Base-by-base conservation (phyloP, 2,113 vertebrate species). In the Microcebus jonahi region DNA sequence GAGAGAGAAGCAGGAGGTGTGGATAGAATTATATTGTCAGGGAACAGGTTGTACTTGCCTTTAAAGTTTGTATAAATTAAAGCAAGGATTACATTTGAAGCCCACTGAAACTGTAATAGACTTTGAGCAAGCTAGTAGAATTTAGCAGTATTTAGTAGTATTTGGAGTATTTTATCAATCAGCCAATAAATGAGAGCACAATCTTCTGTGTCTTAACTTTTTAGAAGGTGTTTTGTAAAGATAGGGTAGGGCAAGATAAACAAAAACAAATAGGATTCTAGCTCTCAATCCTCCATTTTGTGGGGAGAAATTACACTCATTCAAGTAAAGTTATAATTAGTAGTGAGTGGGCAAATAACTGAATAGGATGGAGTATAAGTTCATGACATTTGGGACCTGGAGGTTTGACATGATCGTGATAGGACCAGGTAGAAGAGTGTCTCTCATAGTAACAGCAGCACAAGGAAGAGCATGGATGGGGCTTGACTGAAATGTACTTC, bases 31-130 rank as follows among this genome's bases (percentile, higher is more conserved):
- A 53, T 59, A 71, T 13, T 93, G 36, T 53, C 20, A 31, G 71
- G n/a, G 31, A n/a, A 23, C 5, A 84, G 39, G 2, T 55, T 92
- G 92, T 53, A 61, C n/a, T 86, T 90, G 48, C 8, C 55, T 29
- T 27, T 80, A 81, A 23, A 55, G 17, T 95, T 82, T 81, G 42
- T 80, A 27, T 84, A 90, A 90, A 80, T 92, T 73, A 85, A 85
- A 96, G 75, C 68, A 61, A 77, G 50, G n/a, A 87, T 93, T 91
- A 59, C 75, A 83, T 42, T 68, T 82, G 42, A 83, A 81, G 48
- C 29, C n/a, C 1, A 6, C 9, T 79, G 73, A 93, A 90, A 67
- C 20, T 34, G 12, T 31, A 59, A 27, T 88, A 42, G 65, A 59
- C 73, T 93, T 90, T 36, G 39, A 65, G n/a, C 53, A 67, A 86